These are phyloP conservation scores for Alouatta caraya DNA, from an alignment of 2,797 vertebrate genomes.

Conservation along the genomic window DNA sequence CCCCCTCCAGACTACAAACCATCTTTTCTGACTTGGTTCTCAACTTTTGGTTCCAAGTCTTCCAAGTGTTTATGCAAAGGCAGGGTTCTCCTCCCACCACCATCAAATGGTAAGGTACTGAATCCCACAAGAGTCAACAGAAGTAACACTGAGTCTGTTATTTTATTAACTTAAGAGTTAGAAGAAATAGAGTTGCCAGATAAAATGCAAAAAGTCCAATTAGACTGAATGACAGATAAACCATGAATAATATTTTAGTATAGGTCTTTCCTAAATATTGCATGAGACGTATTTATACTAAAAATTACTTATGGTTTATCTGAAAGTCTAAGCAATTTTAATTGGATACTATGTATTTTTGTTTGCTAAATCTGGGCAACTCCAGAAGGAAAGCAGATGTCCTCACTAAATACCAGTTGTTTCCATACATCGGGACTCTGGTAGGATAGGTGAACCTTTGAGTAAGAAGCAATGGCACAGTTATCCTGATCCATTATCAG, in stretches of 20 bases:
- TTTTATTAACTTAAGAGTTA: background rate
- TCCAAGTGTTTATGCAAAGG: background rate
- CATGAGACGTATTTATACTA: background rate
- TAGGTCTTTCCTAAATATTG: constrained; percentile 23
- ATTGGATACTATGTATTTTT: background rate
- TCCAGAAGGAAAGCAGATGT: background rate
- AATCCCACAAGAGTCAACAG: background rate
- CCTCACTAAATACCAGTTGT: background rate
- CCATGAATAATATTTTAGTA: background rate
- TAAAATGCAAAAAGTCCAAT: background rate
- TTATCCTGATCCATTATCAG: background rate
- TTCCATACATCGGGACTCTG: background rate
- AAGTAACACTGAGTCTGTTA: background rate
- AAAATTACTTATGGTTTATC: constrained; percentile 2
- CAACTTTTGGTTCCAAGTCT: background rate
- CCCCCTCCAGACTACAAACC: background rate
- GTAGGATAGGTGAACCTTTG: background rate
- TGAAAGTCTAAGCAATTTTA: background rate
- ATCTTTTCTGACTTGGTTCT: background rate
- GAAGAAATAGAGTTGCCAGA: background rate
- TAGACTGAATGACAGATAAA: constrained; percentile 19
- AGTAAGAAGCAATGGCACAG: background rate
- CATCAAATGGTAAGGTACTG: background rate
- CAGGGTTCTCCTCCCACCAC: background rate
- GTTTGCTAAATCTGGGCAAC: background rate